These are phyloP conservation scores for Gymnothorax javanicus DNA, from an alignment of 2,797 vertebrate species.

Conservation along the genomic window DNA sequence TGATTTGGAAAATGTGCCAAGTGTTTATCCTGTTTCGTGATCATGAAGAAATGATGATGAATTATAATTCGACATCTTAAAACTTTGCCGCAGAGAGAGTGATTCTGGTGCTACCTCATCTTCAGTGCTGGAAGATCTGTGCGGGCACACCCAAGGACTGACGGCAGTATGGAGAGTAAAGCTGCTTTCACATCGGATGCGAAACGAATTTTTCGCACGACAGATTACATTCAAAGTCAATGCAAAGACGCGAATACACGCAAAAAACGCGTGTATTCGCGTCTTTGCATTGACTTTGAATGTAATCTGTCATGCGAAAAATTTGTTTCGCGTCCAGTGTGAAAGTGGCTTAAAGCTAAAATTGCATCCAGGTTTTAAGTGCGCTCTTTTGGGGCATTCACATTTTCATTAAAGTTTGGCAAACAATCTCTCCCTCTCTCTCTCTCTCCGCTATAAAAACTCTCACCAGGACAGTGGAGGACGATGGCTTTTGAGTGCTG, in stretches of 20 bases:
- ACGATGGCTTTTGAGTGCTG: background rate
- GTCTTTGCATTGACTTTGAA: too few relatives aligned
- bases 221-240: too few relatives aligned
- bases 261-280: too few relatives aligned
- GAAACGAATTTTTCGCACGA: too few relatives aligned
- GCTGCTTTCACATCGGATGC: background rate
- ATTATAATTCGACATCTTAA: slow-evolving; percentile 17
- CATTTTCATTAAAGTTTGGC: background rate
- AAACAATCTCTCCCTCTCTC: background rate
- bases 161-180: background rate
- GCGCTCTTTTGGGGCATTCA: too few relatives aligned
- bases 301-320: too few relatives aligned
- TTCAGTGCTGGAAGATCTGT: background rate
- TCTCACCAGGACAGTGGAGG: background rate
- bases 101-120: background rate
- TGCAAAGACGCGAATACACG: too few relatives aligned
- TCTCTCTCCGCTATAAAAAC: background rate
- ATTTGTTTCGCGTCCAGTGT: too few relatives aligned
- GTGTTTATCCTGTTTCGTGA: background rate
- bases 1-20: background rate
- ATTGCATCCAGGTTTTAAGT: background rate
- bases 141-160: background rate
- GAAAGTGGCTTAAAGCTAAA: too few relatives aligned
- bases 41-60: background rate
- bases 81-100: background rate